Conservation (phyloP, 2,113 vertebrate genomes). For the Salvelinus fontinalis region DNA sequence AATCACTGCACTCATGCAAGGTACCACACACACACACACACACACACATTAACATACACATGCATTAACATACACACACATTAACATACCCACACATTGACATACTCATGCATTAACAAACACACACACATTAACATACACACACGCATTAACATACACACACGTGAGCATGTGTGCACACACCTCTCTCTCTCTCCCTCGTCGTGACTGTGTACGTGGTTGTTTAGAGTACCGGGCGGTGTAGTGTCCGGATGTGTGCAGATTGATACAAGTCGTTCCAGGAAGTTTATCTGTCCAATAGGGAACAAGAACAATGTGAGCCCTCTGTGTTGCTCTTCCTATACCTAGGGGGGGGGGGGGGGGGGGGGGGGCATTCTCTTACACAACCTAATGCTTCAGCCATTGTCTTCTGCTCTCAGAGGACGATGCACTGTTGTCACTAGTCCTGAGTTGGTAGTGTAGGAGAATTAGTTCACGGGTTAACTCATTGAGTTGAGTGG, state of each 20-base stretch:
- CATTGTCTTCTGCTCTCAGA: slow-evolving; percentile 5
- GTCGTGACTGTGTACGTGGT: background rate
- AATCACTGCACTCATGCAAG: slow-evolving; percentile 92
- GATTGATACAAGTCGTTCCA: slow-evolving; percentile 38
- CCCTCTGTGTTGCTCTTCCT: slow-evolving; percentile 6
- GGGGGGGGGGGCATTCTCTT: background rate
- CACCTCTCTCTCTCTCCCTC: background rate
- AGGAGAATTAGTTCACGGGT: background rate
- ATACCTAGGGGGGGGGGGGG: background rate
- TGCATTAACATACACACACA: too few species aligned
- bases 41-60: background rate
- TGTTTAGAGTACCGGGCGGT: background rate
- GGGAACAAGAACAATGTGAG: slow-evolving; percentile 35
- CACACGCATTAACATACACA: background rate
- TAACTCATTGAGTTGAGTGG: too few species aligned
- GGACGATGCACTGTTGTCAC: background rate
- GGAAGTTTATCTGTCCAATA: slow-evolving; percentile 42
- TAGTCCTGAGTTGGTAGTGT: slow-evolving; percentile 2
- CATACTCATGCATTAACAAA: too few species aligned
- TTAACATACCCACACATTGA: background rate
- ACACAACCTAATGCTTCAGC: background rate
- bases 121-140: background rate
- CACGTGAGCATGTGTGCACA: background rate
- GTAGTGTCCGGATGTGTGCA: slow-evolving; percentile 19
- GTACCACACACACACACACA: slow-evolving; percentile 61